Evolutionary conservation across 2,888 invertebrate genomes (phyloP), one percentile per base, ranked within the genome.

Genomic region (Pyrrhia umbra): DNA sequence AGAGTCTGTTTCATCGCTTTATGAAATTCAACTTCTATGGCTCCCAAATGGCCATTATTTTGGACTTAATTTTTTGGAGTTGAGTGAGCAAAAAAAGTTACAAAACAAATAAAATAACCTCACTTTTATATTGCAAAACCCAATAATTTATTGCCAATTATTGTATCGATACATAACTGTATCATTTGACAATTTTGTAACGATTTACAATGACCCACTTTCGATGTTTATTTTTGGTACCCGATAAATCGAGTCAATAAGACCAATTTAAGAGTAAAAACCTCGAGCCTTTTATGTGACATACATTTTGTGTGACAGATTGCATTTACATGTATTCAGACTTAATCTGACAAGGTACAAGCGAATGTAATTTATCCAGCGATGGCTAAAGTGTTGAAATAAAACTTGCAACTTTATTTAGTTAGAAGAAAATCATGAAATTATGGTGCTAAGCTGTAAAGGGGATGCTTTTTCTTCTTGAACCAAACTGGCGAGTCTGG

Each of bases 141-240:
- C 16, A 6, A 55, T 73, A 55, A 73, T 73, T 68, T 73, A 68
- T 63, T 39, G 74, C 74, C 74, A 73, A 68, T 71, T 71, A 71
- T 57, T 67, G 37, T 57, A 61, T 75, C 70, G 37, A 75, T 68
- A 72, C 52, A 55, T 59, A 70, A 75, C 61, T 66, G 61, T 66
- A 70, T 66, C 55, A 61, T 75, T 74, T 74, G 73, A 62, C 75
- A 74, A 70, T 74, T 75, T 75, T 60, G 64, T 56, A 68, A 56
- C 64, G 51, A 57, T 73, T 71, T 57, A 67, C 58, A 66, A 68
- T 77, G 78, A 68, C 77, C 79, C 16, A 76, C 70, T 74, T 79
- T 77, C 74, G 45, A 47, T 74, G 58, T 68, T 75, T 64, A 64
- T 70, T 76, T 74, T 79, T 39, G 54, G 42, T 15, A 18, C 37